These are phyloP conservation scores for Tromatobia lineatoria DNA, from an alignment of 2,888 invertebrate species.

Conservation along the genomic window DNA sequence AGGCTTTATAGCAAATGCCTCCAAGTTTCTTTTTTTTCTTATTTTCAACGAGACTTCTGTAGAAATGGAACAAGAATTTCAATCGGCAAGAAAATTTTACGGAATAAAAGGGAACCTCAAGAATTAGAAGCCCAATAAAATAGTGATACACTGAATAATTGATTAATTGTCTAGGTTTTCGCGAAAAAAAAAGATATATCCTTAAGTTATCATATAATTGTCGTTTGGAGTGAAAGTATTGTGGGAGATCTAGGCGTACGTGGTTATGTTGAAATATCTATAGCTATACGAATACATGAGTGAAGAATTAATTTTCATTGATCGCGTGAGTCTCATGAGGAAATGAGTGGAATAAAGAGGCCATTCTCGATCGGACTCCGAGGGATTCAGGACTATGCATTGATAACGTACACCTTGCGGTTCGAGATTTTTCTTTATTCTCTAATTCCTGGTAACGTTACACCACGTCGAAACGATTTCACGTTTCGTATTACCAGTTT, in stretches of 20 bases:
- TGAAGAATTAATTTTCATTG: constrained; percentile 37
- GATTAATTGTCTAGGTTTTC: background rate
- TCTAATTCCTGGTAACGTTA: constrained; percentile 81
- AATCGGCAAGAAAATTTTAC: background rate
- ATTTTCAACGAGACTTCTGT: too few relatives aligned
- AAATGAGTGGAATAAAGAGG: constrained; percentile 35
- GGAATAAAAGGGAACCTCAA: background rate
- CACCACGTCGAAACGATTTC: constrained; percentile 81
- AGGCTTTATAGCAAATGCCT: background rate
- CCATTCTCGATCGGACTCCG: constrained; percentile 41
- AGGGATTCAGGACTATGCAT: constrained; percentile 35
- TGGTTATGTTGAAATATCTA: background rate
- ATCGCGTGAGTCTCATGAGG: constrained; percentile 37
- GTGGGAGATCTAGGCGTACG: constrained; percentile 14
- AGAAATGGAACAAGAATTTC: too few relatives aligned
- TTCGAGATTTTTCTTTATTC: constrained; percentile 61
- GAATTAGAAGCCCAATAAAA: too few relatives aligned
- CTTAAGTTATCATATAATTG: constrained; percentile 26
- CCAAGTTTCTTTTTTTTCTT: background rate
- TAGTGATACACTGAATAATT: background rate
- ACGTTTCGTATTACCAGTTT: constrained; percentile 81
- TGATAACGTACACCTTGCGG: constrained; percentile 73
- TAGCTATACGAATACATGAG: background rate
- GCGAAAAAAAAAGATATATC: background rate
- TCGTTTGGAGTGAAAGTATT: constrained; percentile 27